Percentiles rank a stretch among this genome's conserved stretches.
These are phyloP conservation scores for Solenopsis invicta DNA, from an alignment of 1,140 invertebrate genomes.

Conservation along the genomic window DNA sequence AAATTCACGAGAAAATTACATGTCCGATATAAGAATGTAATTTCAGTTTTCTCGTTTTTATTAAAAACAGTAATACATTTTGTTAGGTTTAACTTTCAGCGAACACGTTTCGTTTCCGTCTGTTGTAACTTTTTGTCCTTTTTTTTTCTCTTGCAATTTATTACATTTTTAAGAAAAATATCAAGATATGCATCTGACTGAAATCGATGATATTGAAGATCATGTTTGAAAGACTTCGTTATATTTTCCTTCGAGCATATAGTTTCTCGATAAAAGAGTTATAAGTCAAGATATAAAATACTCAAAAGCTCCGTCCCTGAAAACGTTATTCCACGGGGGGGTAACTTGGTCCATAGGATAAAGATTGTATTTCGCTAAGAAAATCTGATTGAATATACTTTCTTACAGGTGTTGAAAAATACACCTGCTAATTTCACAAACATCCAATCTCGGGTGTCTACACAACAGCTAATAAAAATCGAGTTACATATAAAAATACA, in stretches of 20 bases:
- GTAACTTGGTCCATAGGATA: constrained; percentile 60
- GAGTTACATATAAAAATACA: constrained; percentile 42
- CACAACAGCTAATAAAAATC: constrained; percentile 32
- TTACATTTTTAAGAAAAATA: constrained; percentile 17
- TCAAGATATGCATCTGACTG: neutral
- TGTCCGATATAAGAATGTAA: constrained; percentile 2
- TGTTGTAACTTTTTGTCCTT: neutral
- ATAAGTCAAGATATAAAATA: constrained; percentile 52
- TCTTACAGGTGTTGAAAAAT: constrained; percentile 49
- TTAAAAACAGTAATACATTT: neutral
- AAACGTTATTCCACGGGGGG: constrained; percentile 34
- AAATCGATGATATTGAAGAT: neutral
- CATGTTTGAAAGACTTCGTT: neutral
- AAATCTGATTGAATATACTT: constrained; percentile 43
- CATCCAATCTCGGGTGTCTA: constrained; percentile 27
- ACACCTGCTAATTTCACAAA: constrained; percentile 39
- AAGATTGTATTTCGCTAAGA: constrained; percentile 58
- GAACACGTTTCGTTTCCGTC: neutral
- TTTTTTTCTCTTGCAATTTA: neutral
- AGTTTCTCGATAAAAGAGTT: constrained; percentile 40
- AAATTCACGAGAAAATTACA: constrained; percentile 1
- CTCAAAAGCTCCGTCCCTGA: constrained; percentile 55
- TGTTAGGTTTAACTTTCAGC: no score
- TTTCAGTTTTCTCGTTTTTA: neutral
- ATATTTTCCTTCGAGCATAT: constrained; percentile 16